Evolutionary conservation across 2,888 invertebrate genomes (phyloP), one percentile per base, ranked within the genome.

Genomic region (Volucella bombylans): DNA sequence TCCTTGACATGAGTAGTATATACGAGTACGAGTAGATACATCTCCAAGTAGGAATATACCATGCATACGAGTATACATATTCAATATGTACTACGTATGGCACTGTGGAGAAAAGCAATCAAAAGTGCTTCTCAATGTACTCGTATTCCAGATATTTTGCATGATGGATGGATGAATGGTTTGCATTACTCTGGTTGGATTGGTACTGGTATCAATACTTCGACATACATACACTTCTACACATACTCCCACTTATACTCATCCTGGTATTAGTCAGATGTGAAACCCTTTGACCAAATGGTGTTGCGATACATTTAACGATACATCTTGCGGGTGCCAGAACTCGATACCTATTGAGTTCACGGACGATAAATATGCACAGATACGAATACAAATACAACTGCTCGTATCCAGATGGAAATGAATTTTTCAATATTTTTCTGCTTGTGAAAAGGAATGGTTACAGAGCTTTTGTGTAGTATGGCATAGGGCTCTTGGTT

Each of bases 61-160:
- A 31, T 31, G 6, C 31, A 31, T 31, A 23, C 18, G 2, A 23
- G 18, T 23, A 23, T 23, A 23, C 2, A 3, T 23, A 23, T 23
- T 23, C 6, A 6, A 31, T 31, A n/a, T n/a, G n/a, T n/a, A 4
- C 31, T 31, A 31, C 6, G 1, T 6, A 31, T 31, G 59, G 55
- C 62, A 83, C 69, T 79, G 23, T 64, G 82, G 47, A 65, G 74
- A 67, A 80, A 83, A 83, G 83, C 83, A 83, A 83, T 83, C 83
- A 83, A 83, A 83, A 83, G 83, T 76, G 55, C 74, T 80, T 47
- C 80, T 80, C 80, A 74, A 79, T 65, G 83, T 83, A 83, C 74
- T 83, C 80, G 83, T 83, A 83, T 80, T 83, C 80, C 80, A 83
- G 83, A 83, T 83, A 83, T 83, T 83, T 82, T 74, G 67, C 71